Base-by-base conservation (phyloP, 2,113 vertebrate species). In the Turnix velox region DNA sequence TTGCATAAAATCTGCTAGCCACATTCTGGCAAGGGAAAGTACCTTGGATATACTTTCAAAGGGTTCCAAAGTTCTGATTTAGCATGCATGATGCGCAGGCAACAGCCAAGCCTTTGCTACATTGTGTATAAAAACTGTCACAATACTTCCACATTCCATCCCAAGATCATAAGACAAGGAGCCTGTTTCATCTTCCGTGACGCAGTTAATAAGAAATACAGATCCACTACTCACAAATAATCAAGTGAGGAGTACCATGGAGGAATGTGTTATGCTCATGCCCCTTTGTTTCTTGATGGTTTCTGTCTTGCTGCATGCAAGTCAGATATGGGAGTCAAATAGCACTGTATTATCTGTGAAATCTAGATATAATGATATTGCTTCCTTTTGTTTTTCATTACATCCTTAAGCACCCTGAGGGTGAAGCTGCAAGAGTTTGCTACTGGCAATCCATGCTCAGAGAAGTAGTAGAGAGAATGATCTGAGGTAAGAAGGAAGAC, bases 81-180 rank as follows among this genome's bases (percentile, higher is more conserved):
- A 1, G 18, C 7, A 5, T 35, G 12, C 9, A 14, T 1, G 13
- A 24, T 8, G 6, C 1, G 1, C 55, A 71, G 13, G 40, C 16
- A 68, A 51, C 7, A 59, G 49, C 19, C 65, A 87, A 81, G 22
- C 4, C 30, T 71, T 12, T 0, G 1, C 8, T 39, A 27, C 14
- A 39, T 30, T 65, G 31, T 66, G 18, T 49, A 35, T 23, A 73
- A 90, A 73, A 90, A 35, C 12, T 65, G 40, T n/a, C 2, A 0
- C 27, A 9, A 10, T 27, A 57, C 27, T 49, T 8, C 42, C 54
- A 16, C 10, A 19, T 69, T 88, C 46, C 63, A 13, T 16, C 27
- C 24, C 18, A 73, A 61, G 43, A 48, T 12, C 77, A 18, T 52
- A 76, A 63, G 16, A n/a, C 51, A 78, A 69, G 24, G 17, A 88